Conservation (phyloP, 1,140 invertebrate genomes). For the Drosophila leontia region DNA sequence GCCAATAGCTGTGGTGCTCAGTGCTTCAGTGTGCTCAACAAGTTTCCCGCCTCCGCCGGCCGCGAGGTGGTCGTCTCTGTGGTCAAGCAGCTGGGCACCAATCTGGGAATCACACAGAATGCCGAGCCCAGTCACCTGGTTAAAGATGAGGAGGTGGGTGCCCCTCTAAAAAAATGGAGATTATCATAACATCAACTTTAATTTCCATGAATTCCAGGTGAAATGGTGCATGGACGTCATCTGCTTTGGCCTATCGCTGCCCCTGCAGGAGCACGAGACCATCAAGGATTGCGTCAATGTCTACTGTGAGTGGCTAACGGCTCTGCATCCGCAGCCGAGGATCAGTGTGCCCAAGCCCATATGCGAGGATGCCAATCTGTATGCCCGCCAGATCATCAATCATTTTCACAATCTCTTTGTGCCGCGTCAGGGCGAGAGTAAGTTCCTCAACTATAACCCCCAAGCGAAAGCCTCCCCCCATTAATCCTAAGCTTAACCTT, state of each 20-base stretch:
- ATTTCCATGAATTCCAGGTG: conserved; percentile 46
- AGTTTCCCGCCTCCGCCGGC: conserved; percentile 91
- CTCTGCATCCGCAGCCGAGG: conserved; percentile 92
- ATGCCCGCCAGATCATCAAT: conserved; percentile 95
- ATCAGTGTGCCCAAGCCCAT: conserved; percentile 94
- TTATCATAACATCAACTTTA: background rate
- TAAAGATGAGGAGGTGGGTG: conserved; percentile 90
- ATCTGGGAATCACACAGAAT: conserved; percentile 91
- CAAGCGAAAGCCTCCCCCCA: background rate
- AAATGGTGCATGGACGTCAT: conserved; percentile 88
- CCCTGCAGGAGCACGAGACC: conserved; percentile 95
- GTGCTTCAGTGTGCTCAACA: conserved; percentile 92
- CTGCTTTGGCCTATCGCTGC: conserved; percentile 95
- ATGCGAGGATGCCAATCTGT: conserved; percentile 95
- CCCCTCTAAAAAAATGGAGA: background rate
- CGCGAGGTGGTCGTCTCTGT: conserved; percentile 93
- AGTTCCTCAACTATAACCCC: conserved; percentile 47
- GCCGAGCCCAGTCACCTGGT: conserved; percentile 91
- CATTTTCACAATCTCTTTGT: conserved; percentile 98
- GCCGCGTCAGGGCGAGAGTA: conserved; percentile 96
- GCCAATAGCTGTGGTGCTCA: conserved; percentile 88
- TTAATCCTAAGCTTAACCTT: conserved; percentile 22
- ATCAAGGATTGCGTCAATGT: conserved; percentile 98
- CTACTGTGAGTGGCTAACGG: conserved; percentile 98
- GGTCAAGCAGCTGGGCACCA: conserved; percentile 92